Conservation (phyloP, 2,888 invertebrate genomes). For the Drosophila ustulata region DNA sequence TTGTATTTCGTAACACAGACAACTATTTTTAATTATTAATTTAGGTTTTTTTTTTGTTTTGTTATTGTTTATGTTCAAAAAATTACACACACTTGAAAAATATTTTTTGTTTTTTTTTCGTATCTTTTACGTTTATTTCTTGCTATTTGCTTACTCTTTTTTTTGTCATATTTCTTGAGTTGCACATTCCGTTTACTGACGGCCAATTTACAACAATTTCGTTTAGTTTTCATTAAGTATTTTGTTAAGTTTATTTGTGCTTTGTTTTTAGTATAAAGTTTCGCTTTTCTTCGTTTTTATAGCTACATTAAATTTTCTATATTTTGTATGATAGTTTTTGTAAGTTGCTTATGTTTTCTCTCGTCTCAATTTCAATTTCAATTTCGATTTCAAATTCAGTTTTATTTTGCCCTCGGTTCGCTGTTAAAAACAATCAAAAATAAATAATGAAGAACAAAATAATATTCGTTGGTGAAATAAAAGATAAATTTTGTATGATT, state of each 20-base stretch:
- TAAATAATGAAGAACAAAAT: neutral
- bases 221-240: constrained; percentile 27
- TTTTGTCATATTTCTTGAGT: constrained; percentile 17
- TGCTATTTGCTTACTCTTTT: constrained; percentile 36
- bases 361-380: constrained; percentile 35
- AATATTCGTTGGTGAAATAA: constrained; percentile 42
- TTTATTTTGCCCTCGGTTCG: constrained; percentile 19
- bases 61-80: constrained; percentile 66
- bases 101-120: constrained; percentile 55
- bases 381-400: constrained; percentile 23
- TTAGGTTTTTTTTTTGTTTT: constrained; percentile 61
- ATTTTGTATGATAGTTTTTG: constrained; percentile 65
- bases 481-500: constrained; percentile 52
- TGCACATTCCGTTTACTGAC: constrained; percentile 30
- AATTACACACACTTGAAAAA: constrained; percentile 81
- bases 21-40: constrained; percentile 76
- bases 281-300: constrained; percentile 36
- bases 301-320: constrained; percentile 73
- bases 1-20: constrained; percentile 78
- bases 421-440: constrained; percentile 30
- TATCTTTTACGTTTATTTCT: constrained; percentile 14
- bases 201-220: constrained; percentile 46
- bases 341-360: constrained; percentile 48
- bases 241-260: constrained; percentile 34
- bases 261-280: constrained; percentile 57